Conservation (phyloP, 2,113 vertebrate species). For the Pogonocichla stellata region DNA sequence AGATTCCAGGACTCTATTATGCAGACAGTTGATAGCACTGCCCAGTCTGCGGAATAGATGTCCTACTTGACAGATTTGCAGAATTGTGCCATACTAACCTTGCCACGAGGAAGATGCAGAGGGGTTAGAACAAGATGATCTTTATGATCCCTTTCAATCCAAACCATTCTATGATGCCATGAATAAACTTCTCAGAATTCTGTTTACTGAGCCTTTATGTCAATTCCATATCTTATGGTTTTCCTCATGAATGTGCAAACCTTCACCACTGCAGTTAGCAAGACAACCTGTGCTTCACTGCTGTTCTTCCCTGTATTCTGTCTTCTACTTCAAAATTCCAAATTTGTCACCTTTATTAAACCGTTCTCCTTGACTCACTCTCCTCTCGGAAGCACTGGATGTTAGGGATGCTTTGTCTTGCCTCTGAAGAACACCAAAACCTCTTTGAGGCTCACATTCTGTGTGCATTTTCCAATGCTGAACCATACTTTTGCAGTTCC, state of each 20-base stretch:
- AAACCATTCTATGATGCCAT: neutral
- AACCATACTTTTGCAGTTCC: accelerated
- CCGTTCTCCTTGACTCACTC: neutral
- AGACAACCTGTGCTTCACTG: neutral
- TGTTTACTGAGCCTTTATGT: neutral
- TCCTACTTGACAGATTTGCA: neutral
- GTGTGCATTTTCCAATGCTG: neutral
- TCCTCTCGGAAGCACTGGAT: neutral
- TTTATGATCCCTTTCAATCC: neutral
- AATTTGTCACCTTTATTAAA: neutral
- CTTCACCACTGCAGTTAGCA: neutral
- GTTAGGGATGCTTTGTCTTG: neutral
- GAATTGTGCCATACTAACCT: neutral
- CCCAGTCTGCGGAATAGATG: neutral
- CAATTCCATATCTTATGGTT: neutral
- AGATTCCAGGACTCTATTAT: neutral
- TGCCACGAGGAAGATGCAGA: neutral
- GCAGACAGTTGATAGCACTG: neutral
- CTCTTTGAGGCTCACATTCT: neutral
- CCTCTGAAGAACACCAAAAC: neutral
- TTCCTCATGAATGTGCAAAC: neutral
- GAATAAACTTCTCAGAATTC: neutral
- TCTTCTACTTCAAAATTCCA: neutral
- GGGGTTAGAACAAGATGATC: neutral
- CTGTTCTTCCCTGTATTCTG: neutral